These are phyloP conservation scores for Ips typographus DNA, from an alignment of 1,140 invertebrate species.

Conservation along the genomic window DNA sequence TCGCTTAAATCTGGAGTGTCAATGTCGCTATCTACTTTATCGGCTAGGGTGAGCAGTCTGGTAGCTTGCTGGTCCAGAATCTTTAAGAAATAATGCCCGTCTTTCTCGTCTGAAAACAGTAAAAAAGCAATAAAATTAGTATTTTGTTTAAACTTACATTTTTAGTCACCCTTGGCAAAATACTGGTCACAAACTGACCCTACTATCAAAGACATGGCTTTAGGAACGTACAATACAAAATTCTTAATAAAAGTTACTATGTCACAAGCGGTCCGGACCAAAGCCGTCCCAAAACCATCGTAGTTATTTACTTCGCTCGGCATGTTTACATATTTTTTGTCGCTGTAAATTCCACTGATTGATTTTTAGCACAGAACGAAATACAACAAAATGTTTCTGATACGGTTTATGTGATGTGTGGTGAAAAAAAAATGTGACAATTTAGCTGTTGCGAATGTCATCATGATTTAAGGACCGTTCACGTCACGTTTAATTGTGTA, in stretches of 20 bases:
- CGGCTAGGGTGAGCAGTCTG: conserved; percentile 67
- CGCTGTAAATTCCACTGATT: conserved; percentile 2
- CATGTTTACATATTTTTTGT: conserved; percentile 22
- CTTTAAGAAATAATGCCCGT: conserved; percentile 77
- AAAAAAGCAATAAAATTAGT: background rate
- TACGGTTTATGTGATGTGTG: too few relatives aligned
- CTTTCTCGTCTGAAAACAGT: conserved; percentile 51
- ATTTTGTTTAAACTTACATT: background rate
- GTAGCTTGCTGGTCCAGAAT: conserved; percentile 72
- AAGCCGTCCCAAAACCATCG: conserved; percentile 11
- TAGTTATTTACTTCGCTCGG: background rate
- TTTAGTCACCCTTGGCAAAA: conserved; percentile 1
- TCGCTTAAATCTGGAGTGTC: conserved; percentile 63
- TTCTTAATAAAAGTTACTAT: conserved; percentile 10
- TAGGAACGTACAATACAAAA: conserved; percentile 10
- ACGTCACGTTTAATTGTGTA: too few relatives aligned
- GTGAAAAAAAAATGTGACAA: too few relatives aligned
- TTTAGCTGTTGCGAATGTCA: too few relatives aligned
- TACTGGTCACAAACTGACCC: conserved; percentile 3
- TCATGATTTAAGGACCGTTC: too few relatives aligned
- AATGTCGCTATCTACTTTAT: conserved; percentile 63
- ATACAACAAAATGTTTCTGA: too few relatives aligned
- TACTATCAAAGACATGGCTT: background rate
- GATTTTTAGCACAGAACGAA: background rate
- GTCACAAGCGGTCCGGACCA: conserved; percentile 5